phyloP scores from a whole-genome alignment of 2,797 vertebrate genomes.

The Hapalemur alaotrensis region DNA sequence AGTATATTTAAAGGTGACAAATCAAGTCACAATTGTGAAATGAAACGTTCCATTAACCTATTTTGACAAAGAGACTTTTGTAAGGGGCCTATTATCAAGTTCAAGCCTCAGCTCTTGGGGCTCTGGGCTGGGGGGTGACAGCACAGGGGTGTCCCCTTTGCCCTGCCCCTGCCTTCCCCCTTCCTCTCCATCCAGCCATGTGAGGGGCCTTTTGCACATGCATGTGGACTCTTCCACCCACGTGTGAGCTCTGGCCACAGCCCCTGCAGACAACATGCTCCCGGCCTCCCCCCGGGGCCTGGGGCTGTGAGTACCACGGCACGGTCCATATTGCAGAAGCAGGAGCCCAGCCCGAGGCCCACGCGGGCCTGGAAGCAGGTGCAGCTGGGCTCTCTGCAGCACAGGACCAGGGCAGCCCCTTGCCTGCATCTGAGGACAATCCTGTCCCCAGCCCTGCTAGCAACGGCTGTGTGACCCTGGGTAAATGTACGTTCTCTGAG shows the following conservation, averaged over 20 bases:
- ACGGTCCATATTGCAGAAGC: not conserved
- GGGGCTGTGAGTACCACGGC: no score
- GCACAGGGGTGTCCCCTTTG: rapidly evolving
- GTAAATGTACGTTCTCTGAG: not conserved
- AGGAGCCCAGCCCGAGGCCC: not conserved
- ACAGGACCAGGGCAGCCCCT: not conserved
- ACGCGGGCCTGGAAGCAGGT: rapidly evolving
- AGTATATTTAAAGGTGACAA: not conserved
- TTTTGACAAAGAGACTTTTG: not conserved
- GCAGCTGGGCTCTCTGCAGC: not conserved
- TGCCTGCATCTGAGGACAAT: no score
- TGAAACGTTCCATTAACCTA: not conserved
- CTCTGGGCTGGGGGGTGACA: not conserved
- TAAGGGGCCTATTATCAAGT: not conserved
- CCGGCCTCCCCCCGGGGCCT: not conserved
- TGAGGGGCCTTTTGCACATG: not conserved
- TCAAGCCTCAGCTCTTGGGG: not conserved
- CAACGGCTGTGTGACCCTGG: not conserved
- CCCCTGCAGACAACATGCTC: not conserved
- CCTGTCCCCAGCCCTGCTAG: not conserved
- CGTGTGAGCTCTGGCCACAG: not conserved
- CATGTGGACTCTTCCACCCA: not conserved
- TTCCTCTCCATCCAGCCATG: not conserved
- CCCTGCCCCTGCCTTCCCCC: rapidly evolving
- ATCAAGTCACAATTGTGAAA: not conserved